Conservation (phyloP, 2,888 invertebrate species). For the Athripsodes cinereus region DNA sequence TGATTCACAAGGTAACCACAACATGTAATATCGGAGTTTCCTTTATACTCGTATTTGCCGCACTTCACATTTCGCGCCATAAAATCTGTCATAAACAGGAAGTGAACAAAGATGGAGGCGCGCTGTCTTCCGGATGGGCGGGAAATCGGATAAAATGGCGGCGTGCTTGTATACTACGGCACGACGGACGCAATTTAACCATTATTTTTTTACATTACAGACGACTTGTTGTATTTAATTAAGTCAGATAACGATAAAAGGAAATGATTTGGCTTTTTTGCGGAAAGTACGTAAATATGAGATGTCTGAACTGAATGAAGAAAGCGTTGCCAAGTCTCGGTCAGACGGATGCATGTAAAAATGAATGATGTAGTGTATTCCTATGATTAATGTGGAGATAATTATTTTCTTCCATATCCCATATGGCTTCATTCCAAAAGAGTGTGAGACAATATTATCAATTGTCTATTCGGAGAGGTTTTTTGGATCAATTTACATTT, state of each 20-base stretch:
- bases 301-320: no score
- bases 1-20: background rate
- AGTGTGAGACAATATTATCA: no score
- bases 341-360: no score
- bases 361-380: no score
- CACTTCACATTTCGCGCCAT: constrained; percentile 23
- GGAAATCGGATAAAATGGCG: constrained; percentile 10
- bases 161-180: background rate
- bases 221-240: background rate
- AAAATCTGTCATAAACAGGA: constrained; percentile 26
- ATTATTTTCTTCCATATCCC: no score
- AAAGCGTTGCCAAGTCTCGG: no score
- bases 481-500: no score
- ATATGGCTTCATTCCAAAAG: no score
- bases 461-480: no score
- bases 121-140: constrained; percentile 16
- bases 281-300: no score
- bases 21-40: background rate
- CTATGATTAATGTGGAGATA: no score
- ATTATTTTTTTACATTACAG: constrained; percentile 2
- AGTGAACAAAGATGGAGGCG: constrained; percentile 20
- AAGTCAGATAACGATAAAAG: background rate
- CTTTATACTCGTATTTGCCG: background rate
- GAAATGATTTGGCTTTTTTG: background rate
- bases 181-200: constrained; percentile 4